phyloP scores from a whole-genome alignment of 1,140 invertebrate genomes.

The Cylas formicarius region DNA sequence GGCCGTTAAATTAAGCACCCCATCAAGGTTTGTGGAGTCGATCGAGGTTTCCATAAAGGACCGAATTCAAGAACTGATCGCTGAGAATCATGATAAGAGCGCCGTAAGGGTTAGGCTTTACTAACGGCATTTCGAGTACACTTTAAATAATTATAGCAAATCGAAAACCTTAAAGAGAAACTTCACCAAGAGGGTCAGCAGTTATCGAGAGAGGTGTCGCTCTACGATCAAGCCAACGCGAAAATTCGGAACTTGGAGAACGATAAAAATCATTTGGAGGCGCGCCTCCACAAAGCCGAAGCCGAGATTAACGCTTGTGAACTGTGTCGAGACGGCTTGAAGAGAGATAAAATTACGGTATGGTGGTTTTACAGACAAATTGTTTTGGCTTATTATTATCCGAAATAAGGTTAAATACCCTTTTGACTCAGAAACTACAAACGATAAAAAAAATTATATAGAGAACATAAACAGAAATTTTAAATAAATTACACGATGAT shows the following conservation, averaged over 20 bases:
- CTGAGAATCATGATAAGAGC: constrained; percentile 66
- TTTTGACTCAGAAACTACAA: too few relatives aligned
- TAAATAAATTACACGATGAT: too few relatives aligned
- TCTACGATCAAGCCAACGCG: constrained; percentile 53
- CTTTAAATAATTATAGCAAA: constrained; percentile 49
- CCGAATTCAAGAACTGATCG: constrained; percentile 62
- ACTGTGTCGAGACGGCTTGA: constrained; percentile 54
- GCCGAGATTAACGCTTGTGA: constrained; percentile 59
- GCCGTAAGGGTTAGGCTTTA: constrained; percentile 46
- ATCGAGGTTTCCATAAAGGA: constrained; percentile 67
- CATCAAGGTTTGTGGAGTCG: constrained; percentile 63
- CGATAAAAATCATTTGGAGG: constrained; percentile 58
- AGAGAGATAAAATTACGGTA: constrained; percentile 60
- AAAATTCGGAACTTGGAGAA: constrained; percentile 60
- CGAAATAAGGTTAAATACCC: too few relatives aligned
- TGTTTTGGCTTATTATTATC: too few relatives aligned
- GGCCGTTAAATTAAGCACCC: constrained; percentile 59
- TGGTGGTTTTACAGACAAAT: constrained; percentile 10
- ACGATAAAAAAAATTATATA: too few relatives aligned
- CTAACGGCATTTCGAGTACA: not conserved
- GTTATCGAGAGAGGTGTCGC: constrained; percentile 54
- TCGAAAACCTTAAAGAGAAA: constrained; percentile 63
- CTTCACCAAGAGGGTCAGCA: constrained; percentile 54
- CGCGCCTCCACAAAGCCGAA: constrained; percentile 63
- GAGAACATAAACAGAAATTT: too few relatives aligned